Evolutionary conservation across 92 coral and sea anemone species (phyloP).

Genomic region (Phenganax marumi): DNA sequence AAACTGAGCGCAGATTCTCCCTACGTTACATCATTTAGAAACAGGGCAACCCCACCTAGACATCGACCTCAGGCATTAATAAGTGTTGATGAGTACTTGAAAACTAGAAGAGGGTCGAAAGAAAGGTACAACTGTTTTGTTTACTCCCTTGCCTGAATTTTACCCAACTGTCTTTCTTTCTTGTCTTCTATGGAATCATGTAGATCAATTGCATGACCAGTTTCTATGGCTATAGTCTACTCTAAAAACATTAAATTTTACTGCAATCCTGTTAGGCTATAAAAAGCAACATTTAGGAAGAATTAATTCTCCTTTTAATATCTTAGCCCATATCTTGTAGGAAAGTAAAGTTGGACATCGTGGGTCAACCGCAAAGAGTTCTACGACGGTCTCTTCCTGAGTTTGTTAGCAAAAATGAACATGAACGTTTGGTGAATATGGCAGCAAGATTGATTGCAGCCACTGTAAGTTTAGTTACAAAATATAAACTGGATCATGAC

Average conservation of each 20-base stretch:
- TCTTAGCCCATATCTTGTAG: conserved; percentile 20
- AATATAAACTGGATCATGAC: not conserved
- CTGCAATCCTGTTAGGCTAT: too few relatives aligned
- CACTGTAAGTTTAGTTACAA: conserved; percentile 65
- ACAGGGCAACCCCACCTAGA: conserved; percentile 63
- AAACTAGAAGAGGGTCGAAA: conserved; percentile 76
- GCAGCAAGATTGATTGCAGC: conserved; percentile 97
- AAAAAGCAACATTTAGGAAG: not conserved
- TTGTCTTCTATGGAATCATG: too few relatives aligned
- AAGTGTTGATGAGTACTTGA: conserved; percentile 85
- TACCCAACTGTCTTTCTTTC: too few relatives aligned
- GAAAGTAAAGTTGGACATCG: conserved; percentile 75
- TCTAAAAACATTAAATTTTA: too few relatives aligned
- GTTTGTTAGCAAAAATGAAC: conserved; percentile 74
- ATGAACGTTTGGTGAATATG: conserved; percentile 87
- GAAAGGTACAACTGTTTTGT: conserved; percentile 54
- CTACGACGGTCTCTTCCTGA: conserved; percentile 88
- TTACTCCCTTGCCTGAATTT: too few relatives aligned
- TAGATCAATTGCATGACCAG: not conserved
- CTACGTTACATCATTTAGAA: conserved; percentile 67
- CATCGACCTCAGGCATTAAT: conserved; percentile 82
- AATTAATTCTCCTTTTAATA: not conserved
- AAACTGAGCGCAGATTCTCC: conserved; percentile 73
- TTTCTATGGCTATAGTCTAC: not conserved
- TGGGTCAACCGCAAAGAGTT: conserved; percentile 77